A percentile compares a stretch with the other conserved stretches of the same genome.
phyloP scores from a whole-genome alignment of 2,888 invertebrate genomes.

The Scaptomyza reducta region DNA sequence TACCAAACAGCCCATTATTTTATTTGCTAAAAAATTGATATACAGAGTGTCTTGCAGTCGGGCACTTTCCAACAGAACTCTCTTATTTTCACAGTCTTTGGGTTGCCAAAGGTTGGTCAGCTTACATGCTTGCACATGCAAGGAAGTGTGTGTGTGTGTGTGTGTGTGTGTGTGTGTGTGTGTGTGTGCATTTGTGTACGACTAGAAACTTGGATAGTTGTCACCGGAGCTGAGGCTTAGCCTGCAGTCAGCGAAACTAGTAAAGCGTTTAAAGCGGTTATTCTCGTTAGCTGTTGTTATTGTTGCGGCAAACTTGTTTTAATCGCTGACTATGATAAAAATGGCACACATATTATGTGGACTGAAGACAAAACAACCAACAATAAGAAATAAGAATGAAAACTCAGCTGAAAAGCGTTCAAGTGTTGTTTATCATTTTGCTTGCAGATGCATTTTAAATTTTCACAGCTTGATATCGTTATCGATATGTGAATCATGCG shows the following conservation, averaged over 20 bases:
- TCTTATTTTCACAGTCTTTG: conserved; percentile 10
- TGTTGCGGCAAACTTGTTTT: conserved; percentile 66
- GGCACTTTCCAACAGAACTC: not conserved
- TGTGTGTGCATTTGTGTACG: conserved; percentile 10
- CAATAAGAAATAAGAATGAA: conserved; percentile 26
- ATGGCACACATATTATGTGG: conserved; percentile 61
- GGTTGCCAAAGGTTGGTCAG: conserved; percentile 39
- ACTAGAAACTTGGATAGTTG: conserved; percentile 38
- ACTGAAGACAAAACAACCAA: conserved; percentile 6
- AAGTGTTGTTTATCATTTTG: conserved; percentile 6
- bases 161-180: not conserved
- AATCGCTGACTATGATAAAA: conserved; percentile 65
- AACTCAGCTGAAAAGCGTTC: conserved; percentile 43
- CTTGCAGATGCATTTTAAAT: conserved; percentile 30
- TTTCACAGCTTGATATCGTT: conserved; percentile 30
- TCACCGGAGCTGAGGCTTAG: conserved; percentile 39
- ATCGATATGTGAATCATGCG: conserved; percentile 46
- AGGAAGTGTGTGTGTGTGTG: not conserved
- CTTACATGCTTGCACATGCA: conserved; percentile 34
- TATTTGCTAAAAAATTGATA: too few relatives aligned
- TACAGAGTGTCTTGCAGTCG: not conserved
- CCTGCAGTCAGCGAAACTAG: conserved; percentile 47
- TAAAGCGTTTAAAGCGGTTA: conserved; percentile 61
- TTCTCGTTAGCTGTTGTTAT: conserved; percentile 69
- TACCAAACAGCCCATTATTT: not conserved